A percentile compares a stretch with the other conserved stretches of the same genome.
These are phyloP conservation scores for Rostratula benghalensis DNA, from an alignment of 2,113 vertebrate genomes.

Conservation along the genomic window DNA sequence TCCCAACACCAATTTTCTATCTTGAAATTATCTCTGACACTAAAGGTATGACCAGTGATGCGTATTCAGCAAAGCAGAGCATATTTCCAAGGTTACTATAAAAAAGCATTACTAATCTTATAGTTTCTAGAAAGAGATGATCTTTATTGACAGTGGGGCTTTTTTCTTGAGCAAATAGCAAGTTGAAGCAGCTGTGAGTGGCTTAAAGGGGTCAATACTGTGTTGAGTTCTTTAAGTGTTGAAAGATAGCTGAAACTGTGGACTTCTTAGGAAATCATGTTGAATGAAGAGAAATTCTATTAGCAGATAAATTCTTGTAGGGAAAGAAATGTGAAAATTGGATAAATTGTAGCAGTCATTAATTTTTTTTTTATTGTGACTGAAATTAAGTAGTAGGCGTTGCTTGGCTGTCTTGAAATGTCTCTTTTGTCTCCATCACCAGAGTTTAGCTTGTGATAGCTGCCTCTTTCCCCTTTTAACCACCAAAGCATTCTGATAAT, in stretches of 20 bases:
- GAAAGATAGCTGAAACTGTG: background rate
- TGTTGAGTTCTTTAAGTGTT: background rate
- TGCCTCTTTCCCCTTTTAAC: background rate
- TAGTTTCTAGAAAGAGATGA: background rate
- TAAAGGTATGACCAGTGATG: background rate
- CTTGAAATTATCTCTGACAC: background rate
- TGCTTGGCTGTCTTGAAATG: background rate
- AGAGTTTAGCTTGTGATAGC: background rate
- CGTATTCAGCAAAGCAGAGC: background rate
- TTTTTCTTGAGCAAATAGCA: background rate
- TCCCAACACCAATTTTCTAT: background rate
- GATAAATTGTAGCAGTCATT: background rate
- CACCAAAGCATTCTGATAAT: background rate
- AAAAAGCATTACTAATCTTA: background rate
- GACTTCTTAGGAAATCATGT: background rate
- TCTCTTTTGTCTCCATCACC: background rate
- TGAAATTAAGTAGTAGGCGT: background rate
- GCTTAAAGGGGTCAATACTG: background rate
- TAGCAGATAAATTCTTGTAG: background rate
- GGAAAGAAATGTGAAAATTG: background rate
- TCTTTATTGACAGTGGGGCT: background rate
- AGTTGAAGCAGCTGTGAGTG: background rate
- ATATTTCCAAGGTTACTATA: background rate
- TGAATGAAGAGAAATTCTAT: background rate
- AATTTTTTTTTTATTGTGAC: background rate